Percentiles rank a stretch among this genome's conserved stretches.
Conservation (phyloP, 2,888 invertebrate species). For the Bruchidius siliquastri region DNA sequence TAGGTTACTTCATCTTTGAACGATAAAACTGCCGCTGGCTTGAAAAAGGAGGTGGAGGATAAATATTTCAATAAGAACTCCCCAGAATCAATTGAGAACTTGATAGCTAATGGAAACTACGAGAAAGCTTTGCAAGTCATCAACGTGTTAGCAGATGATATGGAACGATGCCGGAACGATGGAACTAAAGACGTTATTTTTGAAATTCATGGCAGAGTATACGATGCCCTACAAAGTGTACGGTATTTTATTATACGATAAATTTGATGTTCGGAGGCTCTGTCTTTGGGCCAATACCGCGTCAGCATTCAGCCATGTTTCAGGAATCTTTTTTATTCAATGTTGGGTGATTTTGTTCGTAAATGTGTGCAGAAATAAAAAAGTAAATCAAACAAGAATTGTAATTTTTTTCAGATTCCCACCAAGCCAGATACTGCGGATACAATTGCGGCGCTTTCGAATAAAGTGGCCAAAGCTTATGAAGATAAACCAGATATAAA, state of each 20-base stretch:
- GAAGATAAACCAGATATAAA: constrained; percentile 16
- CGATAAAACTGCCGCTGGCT: not conserved
- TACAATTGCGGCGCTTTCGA: not conserved
- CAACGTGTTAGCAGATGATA: constrained; percentile 10
- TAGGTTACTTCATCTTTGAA: not conserved
- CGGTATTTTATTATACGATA: too few species aligned
- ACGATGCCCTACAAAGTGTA: not conserved
- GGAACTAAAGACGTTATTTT: not conserved
- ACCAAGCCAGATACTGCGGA: not conserved
- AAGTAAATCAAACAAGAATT: too few species aligned
- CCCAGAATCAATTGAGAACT: constrained; percentile 6
- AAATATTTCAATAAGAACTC: constrained; percentile 11
- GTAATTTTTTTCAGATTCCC: too few species aligned
- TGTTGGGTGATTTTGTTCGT: too few species aligned
- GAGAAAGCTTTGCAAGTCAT: constrained; percentile 12
- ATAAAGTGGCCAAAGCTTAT: constrained; percentile 6
- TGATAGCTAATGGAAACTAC: constrained; percentile 6
- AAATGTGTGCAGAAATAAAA: too few species aligned
- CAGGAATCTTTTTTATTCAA: too few species aligned
- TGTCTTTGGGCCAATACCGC: too few species aligned
- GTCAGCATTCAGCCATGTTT: too few species aligned
- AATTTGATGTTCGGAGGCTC: too few species aligned
- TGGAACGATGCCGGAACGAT: not conserved
- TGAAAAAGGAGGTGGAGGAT: constrained; percentile 3
- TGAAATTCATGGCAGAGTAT: not conserved